These are phyloP conservation scores for Hedychridium roseum DNA, from an alignment of 2,888 invertebrate genomes.

Conservation along the genomic window DNA sequence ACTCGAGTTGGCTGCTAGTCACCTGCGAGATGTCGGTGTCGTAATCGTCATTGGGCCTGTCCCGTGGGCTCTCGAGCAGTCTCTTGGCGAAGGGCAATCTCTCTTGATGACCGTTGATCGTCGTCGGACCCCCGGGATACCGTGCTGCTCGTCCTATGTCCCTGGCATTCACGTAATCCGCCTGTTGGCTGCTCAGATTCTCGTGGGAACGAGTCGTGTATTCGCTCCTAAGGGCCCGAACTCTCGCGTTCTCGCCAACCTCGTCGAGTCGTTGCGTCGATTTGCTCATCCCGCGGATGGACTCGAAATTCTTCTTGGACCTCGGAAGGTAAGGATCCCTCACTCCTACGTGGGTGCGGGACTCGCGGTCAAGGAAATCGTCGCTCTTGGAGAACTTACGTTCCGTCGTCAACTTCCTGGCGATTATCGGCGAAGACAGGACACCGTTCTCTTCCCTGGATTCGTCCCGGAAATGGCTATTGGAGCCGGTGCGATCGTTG, in stretches of 20 bases:
- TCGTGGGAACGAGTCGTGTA: conserved; percentile 57
- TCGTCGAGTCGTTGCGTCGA: conserved; percentile 58
- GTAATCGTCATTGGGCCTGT: conserved; percentile 57
- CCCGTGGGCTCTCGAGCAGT: conserved; percentile 47
- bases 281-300: conserved; percentile 54
- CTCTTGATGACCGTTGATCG: conserved; percentile 40
- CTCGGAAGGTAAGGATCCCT: conserved; percentile 47
- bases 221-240: conserved; percentile 47
- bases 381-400: conserved; percentile 56
- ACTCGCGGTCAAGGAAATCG: conserved; percentile 48
- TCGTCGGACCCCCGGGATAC: conserved; percentile 22
- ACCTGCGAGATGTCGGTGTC: conserved; percentile 60
- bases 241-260: conserved; percentile 46
- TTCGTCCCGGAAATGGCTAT: conserved; percentile 24
- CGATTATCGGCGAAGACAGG: conserved; percentile 39
- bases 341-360: conserved; percentile 21
- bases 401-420: conserved; percentile 45
- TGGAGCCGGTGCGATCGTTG: conserved; percentile 18
- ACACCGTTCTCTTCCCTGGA: conserved; percentile 26
- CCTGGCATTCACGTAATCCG: conserved; percentile 54
- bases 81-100: conserved; percentile 41
- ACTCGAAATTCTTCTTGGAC: conserved; percentile 52
- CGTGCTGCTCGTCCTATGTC: conserved; percentile 51
- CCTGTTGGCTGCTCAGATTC: conserved; percentile 46
- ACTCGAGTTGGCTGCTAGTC: conserved; percentile 57